Base-by-base conservation (phyloP, 2,888 invertebrate species). In the Chorisops tibialis region DNA sequence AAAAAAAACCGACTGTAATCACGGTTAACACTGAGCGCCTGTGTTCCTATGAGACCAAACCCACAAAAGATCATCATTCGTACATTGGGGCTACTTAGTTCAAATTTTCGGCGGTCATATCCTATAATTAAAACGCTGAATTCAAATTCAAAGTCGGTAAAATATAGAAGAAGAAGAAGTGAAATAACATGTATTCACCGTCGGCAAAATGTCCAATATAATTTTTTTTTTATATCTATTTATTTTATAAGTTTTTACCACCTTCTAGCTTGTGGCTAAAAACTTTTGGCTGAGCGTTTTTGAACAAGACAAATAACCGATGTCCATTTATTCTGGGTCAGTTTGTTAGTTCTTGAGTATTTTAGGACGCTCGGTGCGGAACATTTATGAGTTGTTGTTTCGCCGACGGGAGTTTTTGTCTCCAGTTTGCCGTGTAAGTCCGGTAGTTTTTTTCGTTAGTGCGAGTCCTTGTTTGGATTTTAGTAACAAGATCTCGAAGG, bases 341-440 rank as follows among this genome's bases (percentile, higher is more conserved):
- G 35, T 50, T 50, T 14, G 30, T 30, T 30, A 9, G 30, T 30
- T 30, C 30, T 30, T 30, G 30, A 30, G 7, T 9, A 30, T 30
- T 30, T 7, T 30, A 35, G n/a, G n/a, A 45, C n/a, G 21, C 22
- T 56, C 6, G 24, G 16, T 16, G 35, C 43, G 19, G 21, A 38
- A 39, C 19, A 16, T 14, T 16, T 38, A 22, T 52, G 12, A 6
- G 16, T 37, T n/a, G 47, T 60, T 59, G 54, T 61, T 45, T 63
- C 45, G 63, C 63, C 63, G 61, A 43, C 63, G 63, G 63, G 63
- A 61, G 45, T 63, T 61, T 61, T 61, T 58, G 63, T 63, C 61
- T 63, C 63, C 63, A 63, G 61, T 24, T 51, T 63, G 63, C 61
- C 63, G 63, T 63, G 63, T 63, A 61, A 63, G 60, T 63, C 61